Percentiles rank a stretch among this genome's conserved stretches.
These are phyloP conservation scores for Onychomys torridus DNA, from an alignment of 2,797 vertebrate species.

Conservation along the genomic window DNA sequence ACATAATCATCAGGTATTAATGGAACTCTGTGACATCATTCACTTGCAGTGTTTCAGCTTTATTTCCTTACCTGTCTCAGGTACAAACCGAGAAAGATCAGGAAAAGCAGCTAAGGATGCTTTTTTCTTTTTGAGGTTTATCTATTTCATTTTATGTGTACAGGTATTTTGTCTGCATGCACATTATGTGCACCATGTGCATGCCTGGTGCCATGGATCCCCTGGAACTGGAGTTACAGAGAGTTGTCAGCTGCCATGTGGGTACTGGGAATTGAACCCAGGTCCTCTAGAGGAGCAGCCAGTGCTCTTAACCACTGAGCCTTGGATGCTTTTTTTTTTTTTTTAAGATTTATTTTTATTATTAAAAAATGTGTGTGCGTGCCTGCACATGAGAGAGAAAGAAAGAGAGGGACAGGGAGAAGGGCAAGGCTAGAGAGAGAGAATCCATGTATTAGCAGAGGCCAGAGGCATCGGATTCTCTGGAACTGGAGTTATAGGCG, in stretches of 20 bases:
- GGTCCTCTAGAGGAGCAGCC: background rate
- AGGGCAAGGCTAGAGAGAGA: background rate
- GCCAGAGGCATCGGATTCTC: background rate
- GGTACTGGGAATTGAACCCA: background rate
- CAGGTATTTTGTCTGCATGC: background rate
- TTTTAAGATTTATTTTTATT: background rate
- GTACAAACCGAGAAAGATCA: conserved; percentile 20
- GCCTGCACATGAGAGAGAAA: background rate
- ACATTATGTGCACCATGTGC: background rate
- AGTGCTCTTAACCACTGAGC: background rate
- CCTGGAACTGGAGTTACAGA: background rate
- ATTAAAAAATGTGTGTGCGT: background rate
- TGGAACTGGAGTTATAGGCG: background rate
- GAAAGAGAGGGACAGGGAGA: background rate
- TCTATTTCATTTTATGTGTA: background rate
- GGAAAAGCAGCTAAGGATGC: conserved; percentile 52
- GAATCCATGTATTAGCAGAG: background rate
- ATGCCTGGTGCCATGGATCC: background rate
- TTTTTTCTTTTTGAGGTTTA: background rate
- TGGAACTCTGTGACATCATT: conserved; percentile 69
- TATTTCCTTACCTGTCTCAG: conserved; percentile 7
- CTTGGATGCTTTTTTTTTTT: background rate
- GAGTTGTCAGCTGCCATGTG: background rate
- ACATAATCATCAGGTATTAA: conserved; percentile 70
- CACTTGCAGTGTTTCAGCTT: conserved; percentile 36